phyloP scores from a whole-genome alignment of 37 sponge, comb jelly and placozoan genomes.

The Lycopodina hypogea region DNA sequence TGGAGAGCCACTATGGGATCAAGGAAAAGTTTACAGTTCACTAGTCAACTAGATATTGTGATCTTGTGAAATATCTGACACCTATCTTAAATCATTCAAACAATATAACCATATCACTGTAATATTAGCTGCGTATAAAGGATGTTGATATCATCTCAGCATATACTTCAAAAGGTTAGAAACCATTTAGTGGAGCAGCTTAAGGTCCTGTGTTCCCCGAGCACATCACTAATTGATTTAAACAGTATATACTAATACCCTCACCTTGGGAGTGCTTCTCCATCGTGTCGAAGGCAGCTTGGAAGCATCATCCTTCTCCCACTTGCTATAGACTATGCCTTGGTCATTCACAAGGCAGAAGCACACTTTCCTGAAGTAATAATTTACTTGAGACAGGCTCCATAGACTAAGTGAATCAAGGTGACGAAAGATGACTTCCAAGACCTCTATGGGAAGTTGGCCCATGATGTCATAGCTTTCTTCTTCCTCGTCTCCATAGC shows the following conservation, averaged over 20 bases:
- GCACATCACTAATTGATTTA: too few relatives aligned
- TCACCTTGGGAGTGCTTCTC: slow-evolving; percentile 11
- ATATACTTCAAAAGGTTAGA: too few relatives aligned
- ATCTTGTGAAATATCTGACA: too few relatives aligned
- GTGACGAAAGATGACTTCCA: slow-evolving; percentile 12
- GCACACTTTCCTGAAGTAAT: slow-evolving; percentile 52
- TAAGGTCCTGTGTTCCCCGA: too few relatives aligned
- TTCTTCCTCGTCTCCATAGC: slow-evolving; percentile 41
- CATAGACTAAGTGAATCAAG: slow-evolving; percentile 63
- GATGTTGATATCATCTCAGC: too few relatives aligned
- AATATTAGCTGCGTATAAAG: too few relatives aligned
- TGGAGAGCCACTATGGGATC: too few relatives aligned
- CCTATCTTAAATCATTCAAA: too few relatives aligned
- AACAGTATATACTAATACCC: not conserved
- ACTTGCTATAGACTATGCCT: slow-evolving; percentile 48
- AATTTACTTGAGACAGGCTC: slow-evolving; percentile 55
- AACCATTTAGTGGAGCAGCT: too few relatives aligned
- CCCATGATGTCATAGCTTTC: slow-evolving; percentile 52
- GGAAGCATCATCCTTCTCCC: not conserved
- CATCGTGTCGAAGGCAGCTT: not conserved
- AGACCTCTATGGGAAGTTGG: slow-evolving; percentile 54
- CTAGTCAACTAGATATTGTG: too few relatives aligned
- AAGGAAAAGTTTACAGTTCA: too few relatives aligned
- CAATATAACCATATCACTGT: too few relatives aligned
- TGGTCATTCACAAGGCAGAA: slow-evolving; percentile 20